Conservation (phyloP, 2,113 vertebrate genomes). For the Pachyramphus minor region DNA sequence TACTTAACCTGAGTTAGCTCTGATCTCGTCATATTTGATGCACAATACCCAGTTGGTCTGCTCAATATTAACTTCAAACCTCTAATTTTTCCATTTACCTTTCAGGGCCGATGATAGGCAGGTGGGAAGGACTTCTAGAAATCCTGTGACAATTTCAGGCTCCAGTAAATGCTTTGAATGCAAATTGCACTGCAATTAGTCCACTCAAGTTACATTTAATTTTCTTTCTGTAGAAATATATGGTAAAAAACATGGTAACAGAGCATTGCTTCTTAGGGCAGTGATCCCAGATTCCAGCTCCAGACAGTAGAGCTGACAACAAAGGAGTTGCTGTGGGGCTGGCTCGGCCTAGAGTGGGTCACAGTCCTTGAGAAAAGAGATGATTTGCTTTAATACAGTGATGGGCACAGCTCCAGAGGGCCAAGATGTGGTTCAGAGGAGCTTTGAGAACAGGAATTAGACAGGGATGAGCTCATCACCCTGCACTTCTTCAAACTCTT, state of each 20-base stretch:
- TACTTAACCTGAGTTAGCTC: background rate
- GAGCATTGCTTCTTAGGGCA: background rate
- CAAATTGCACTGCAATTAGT: constrained; percentile 79
- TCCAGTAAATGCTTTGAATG: constrained; percentile 78
- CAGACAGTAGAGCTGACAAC: background rate
- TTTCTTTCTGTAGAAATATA: background rate
- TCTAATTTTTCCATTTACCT: constrained; percentile 45
- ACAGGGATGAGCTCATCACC: background rate
- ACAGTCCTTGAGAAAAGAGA: background rate
- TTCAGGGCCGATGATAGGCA: constrained; percentile 71
- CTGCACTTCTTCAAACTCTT: background rate
- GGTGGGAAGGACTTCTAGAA: constrained; percentile 74
- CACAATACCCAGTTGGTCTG: background rate
- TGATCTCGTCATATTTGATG: background rate
- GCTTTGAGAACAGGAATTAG: background rate
- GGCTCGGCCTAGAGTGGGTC: background rate
- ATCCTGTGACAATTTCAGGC: constrained; percentile 75
- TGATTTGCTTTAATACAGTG: background rate
- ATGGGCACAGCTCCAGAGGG: background rate
- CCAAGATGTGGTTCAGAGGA: background rate
- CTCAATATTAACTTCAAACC: background rate
- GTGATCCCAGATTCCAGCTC: background rate
- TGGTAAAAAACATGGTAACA: background rate
- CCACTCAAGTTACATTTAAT: background rate
- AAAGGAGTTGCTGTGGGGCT: background rate